Conservation (phyloP, 2,113 vertebrate species). For the Gallinago paraguaiae region DNA sequence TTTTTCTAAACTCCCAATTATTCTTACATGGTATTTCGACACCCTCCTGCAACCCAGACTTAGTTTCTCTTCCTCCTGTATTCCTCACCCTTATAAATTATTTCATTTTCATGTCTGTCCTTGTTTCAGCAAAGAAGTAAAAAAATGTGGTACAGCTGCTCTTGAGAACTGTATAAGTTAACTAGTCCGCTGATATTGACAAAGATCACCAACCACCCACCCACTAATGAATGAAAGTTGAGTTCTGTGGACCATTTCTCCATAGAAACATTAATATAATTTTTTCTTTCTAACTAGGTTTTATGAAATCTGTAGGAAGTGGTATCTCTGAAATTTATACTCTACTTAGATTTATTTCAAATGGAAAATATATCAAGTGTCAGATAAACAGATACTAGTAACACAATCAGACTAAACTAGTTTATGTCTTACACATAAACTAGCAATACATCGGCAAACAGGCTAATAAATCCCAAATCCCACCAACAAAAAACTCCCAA, state of each 20-base stretch:
- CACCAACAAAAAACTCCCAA: neutral
- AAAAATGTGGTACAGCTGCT: neutral
- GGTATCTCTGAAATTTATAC: neutral
- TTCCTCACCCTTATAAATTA: neutral
- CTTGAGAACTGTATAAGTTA: neutral
- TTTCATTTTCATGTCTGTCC: neutral
- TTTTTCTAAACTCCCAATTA: neutral
- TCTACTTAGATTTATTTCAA: neutral
- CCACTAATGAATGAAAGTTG: neutral
- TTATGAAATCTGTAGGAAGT: neutral
- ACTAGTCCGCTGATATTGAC: neutral
- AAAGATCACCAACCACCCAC: neutral
- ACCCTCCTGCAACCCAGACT: neutral
- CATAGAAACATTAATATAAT: neutral
- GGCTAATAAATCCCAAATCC: rapidly evolving
- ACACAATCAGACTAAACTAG: neutral
- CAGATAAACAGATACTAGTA: neutral
- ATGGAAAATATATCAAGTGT: neutral
- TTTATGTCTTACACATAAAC: neutral
- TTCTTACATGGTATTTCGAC: neutral
- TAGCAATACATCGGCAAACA: neutral
- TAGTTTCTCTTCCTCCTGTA: neutral
- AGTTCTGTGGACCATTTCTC: neutral
- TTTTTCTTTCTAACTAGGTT: neutral
- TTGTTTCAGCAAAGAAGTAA: neutral